These are phyloP conservation scores for Yasuhikotakia modesta DNA, from an alignment of 2,797 vertebrate genomes.

Conservation along the genomic window DNA sequence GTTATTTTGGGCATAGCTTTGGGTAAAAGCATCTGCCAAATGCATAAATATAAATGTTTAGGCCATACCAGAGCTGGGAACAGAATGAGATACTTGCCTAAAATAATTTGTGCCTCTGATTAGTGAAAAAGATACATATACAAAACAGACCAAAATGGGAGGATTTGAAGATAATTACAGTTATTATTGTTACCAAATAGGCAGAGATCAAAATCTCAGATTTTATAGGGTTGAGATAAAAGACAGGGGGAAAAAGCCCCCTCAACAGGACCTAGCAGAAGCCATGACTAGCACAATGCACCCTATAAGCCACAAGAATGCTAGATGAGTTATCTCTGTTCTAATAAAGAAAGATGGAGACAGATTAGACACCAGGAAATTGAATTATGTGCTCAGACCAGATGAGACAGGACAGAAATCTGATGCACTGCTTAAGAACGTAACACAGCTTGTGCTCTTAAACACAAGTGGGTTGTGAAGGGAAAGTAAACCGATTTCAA, in stretches of 20 bases:
- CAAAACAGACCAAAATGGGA: background rate
- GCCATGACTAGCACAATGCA: background rate
- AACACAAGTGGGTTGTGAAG: conserved; percentile 1
- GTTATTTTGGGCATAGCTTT: too few relatives aligned
- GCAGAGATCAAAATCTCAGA: background rate
- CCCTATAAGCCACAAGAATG: background rate
- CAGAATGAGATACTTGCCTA: too few relatives aligned
- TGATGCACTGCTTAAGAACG: conserved; percentile 26
- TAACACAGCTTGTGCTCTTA: background rate
- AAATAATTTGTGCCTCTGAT: too few relatives aligned
- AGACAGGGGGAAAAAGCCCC: background rate
- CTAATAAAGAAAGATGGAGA: background rate
- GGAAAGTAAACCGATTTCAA: background rate
- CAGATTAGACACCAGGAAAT: conserved; percentile 22
- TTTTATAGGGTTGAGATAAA: background rate
- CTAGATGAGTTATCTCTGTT: background rate
- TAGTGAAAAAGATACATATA: background rate
- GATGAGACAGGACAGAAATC: conserved; percentile 14
- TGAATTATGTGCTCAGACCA: conserved; percentile 30
- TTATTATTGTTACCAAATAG: background rate
- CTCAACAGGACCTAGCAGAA: background rate
- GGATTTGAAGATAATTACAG: background rate
- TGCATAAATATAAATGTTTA: too few relatives aligned
- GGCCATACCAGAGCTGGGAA: too few relatives aligned
- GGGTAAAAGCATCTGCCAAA: too few relatives aligned